Percentiles rank a stretch among this genome's conserved stretches.
Conservation (phyloP, 2,888 invertebrate species). For the Noctua janthina region DNA sequence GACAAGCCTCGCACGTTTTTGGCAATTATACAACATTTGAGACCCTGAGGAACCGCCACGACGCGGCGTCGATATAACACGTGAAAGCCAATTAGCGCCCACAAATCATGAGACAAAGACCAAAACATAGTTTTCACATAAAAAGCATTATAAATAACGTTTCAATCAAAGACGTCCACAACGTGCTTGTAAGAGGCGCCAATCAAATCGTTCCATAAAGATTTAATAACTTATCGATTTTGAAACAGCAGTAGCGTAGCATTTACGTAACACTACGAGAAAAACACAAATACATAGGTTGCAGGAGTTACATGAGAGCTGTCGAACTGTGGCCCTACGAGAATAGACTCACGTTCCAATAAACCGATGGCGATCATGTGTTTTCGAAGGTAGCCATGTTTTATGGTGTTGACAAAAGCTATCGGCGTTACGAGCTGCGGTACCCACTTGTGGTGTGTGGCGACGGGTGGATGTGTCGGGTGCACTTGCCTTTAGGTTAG, state of each 20-base stretch:
- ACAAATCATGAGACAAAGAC: constrained; percentile 12
- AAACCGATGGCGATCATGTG: constrained; percentile 82
- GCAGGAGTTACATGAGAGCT: constrained; percentile 49
- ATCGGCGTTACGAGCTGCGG: constrained; percentile 74
- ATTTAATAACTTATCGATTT: constrained; percentile 84
- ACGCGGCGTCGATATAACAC: constrained; percentile 8
- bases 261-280: constrained; percentile 82
- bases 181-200: constrained; percentile 50
- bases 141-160: constrained; percentile 17
- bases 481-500: constrained; percentile 38
- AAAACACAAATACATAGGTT: constrained; percentile 60
- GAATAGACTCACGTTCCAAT: constrained; percentile 76
- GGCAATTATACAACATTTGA: constrained; percentile 39
- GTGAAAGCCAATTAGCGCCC: constrained; percentile 30
- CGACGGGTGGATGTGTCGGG: constrained; percentile 6
- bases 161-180: constrained; percentile 44
- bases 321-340: constrained; percentile 53
- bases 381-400: constrained; percentile 81
- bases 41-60: constrained; percentile 12
- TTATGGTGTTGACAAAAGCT: constrained; percentile 73
- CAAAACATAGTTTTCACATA: constrained; percentile 7
- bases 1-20: constrained; percentile 40
- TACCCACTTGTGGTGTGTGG: constrained; percentile 57
- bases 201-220: constrained; percentile 66
- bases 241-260: constrained; percentile 69